A percentile compares a stretch with the other conserved stretches of the same genome.
phyloP scores from a whole-genome alignment of 2,888 invertebrate species.

The Stegophylla sp. region DNA sequence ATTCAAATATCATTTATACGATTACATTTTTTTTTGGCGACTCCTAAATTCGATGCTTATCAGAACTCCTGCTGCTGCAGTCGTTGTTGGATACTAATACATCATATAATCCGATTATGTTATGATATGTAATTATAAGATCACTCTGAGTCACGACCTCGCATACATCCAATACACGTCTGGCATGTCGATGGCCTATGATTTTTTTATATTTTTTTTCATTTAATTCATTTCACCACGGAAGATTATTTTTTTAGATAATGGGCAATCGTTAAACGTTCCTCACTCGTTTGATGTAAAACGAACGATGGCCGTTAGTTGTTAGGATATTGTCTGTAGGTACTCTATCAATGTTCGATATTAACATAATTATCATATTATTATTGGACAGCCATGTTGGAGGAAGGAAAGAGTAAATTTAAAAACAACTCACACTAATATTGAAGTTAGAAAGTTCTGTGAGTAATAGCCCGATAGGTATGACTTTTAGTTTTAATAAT shows the following conservation, averaged over 20 bases:
- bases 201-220: neutral
- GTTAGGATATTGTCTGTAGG: neutral
- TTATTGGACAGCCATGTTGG: too few relatives aligned
- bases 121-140: slow-evolving; percentile 37
- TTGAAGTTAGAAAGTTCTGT: too few relatives aligned
- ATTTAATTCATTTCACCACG: neutral
- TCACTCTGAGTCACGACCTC: slow-evolving; percentile 41
- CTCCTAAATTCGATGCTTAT: slow-evolving; percentile 15
- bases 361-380: too few relatives aligned
- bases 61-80: slow-evolving; percentile 27
- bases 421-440: too few relatives aligned
- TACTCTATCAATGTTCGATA: too few relatives aligned
- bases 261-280: neutral
- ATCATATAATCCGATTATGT: slow-evolving; percentile 29
- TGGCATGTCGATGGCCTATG: slow-evolving; percentile 6
- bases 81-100: slow-evolving; percentile 37
- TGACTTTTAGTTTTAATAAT: too few relatives aligned
- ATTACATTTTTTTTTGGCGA: slow-evolving; percentile 15
- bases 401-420: too few relatives aligned
- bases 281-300: neutral
- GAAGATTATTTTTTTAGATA: slow-evolving; percentile 1
- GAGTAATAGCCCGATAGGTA: too few relatives aligned
- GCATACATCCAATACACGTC: slow-evolving; percentile 15
- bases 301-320: neutral
- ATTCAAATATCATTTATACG: neutral